Evolutionary conservation across 1,140 invertebrate genomes (phyloP), one percentile per base, ranked within the genome.

Genomic region (Aethina tumida): DNA sequence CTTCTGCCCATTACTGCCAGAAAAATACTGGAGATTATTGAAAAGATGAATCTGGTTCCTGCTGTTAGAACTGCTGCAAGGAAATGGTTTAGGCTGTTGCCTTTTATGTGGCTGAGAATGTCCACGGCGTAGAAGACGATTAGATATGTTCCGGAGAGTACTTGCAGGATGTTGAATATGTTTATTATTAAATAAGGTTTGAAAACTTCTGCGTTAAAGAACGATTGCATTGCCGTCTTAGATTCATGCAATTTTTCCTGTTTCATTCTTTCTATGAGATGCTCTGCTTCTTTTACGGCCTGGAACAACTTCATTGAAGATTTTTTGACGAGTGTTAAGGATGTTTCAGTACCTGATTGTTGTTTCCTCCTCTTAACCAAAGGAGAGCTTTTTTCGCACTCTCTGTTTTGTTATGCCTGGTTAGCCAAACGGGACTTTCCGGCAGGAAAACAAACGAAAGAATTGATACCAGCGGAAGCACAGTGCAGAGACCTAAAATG

Each of bases 111-210:
- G 30, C 50, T 39, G 9, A 83, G 55, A 22, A 84, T 75, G 36
- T 81, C 74, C 0, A 82, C 75, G 1, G 78, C 80, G 43, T 83
- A 83, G 56, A 82, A 83, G 29, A 84, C 75, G 19, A 82, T 68
- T 2, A 83, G 63, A 43, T 79, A 84, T 2, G 78, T 81, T 34
- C 81, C 81, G 3, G 77, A 77, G 1, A 79, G 58, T 43, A 80
- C 75, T 55, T 83, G 79, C 24, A 82, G 62, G 34, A 79, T 52
- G 47, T 76, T 80, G 58, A 84, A 83, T 0, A 74, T 55, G 41
- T 77, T 76, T 38, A 83, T 76, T 13, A 84, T 76, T 5, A 79
- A 52, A 15, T 84, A 60, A 0, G 81, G 80, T 49, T 82, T 83
- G 0, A 78, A 47, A 0, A 81, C 73, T n/a, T 71, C 67, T 0